Conservation (phyloP, 92 coral and sea anemone genomes). For the Parazoanthus darwini region DNA sequence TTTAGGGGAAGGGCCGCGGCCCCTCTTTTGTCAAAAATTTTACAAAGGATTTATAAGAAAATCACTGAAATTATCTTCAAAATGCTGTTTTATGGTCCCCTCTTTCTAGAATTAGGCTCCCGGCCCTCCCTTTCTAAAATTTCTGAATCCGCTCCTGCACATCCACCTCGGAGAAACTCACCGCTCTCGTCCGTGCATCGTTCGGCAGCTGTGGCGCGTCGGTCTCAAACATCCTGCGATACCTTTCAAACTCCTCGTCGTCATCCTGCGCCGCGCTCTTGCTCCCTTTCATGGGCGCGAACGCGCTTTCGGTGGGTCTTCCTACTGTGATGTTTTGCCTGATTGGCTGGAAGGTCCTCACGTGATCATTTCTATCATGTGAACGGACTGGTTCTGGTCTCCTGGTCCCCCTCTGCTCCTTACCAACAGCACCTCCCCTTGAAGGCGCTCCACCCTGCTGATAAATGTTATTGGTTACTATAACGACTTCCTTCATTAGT, state of each 20-base stretch:
- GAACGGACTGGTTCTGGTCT: conserved; percentile 33
- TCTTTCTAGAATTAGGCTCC: too few relatives aligned
- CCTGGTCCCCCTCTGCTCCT: neutral
- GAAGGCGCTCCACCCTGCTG: conserved; percentile 10
- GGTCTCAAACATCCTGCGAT: conserved; percentile 37
- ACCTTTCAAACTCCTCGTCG: conserved; percentile 31
- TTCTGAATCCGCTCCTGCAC: too few relatives aligned
- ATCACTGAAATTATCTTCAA: too few relatives aligned
- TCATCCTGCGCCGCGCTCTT: conserved; percentile 2
- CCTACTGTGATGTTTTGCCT: neutral
- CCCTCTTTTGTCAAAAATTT: too few relatives aligned
- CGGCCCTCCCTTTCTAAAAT: too few relatives aligned
- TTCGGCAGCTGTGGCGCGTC: neutral
- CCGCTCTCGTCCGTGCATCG: conserved; percentile 6
- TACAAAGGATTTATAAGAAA: too few relatives aligned
- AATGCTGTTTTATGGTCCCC: too few relatives aligned
- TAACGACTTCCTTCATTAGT: neutral
- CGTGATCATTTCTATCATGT: neutral
- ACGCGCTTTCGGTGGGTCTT: neutral
- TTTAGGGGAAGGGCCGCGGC: too few relatives aligned
- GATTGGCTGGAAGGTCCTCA: conserved; percentile 18
- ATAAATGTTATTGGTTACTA: neutral
- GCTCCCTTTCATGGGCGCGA: conserved; percentile 6
- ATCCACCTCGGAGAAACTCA: neutral
- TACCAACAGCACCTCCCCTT: neutral